Evolutionary conservation across 35 echinoderm and acorn worm species (phyloP).

Genomic region (Amphiura filiformis): DNA sequence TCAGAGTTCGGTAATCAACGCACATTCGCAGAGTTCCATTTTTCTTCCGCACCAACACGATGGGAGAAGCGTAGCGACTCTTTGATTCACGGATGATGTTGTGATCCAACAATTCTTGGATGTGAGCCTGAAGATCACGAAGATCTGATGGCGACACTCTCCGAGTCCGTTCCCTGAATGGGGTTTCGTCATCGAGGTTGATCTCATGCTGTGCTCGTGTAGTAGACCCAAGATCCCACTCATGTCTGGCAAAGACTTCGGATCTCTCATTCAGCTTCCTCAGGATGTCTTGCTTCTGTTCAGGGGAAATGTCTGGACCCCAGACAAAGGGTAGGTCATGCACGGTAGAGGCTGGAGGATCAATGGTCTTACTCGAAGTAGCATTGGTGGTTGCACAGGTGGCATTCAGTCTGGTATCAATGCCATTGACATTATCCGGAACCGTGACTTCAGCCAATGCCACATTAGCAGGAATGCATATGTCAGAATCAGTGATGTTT

Average conservation of each 20-base stretch:
- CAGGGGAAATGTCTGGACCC: constrained; percentile 39
- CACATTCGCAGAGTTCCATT: constrained; percentile 27
- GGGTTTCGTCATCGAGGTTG: constrained; percentile 38
- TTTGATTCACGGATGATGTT: no score
- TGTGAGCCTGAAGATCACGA: constrained; percentile 17
- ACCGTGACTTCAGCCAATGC: neutral
- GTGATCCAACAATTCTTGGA: constrained; percentile 43
- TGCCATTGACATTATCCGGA: neutral
- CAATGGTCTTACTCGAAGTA: neutral
- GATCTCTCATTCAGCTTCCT: neutral
- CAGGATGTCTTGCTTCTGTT: constrained; percentile 23
- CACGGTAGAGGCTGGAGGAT: constrained; percentile 11
- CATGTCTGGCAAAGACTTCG: constrained; percentile 25
- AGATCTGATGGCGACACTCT: constrained; percentile 29
- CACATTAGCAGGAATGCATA: neutral
- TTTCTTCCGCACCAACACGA: constrained; percentile 54
- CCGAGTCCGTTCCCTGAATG: constrained; percentile 44
- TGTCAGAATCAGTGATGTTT: neutral
- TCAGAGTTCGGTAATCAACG: constrained; percentile 32
- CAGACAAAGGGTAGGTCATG: constrained; percentile 40
- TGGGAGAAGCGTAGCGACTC: constrained; percentile 58
- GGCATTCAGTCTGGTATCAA: neutral
- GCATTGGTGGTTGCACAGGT: neutral
- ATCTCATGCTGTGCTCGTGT: constrained; percentile 30
- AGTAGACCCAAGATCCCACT: constrained; percentile 31